These are phyloP conservation scores for Chaetodon trifascialis DNA, from an alignment of 2,113 vertebrate genomes.

Conservation along the genomic window DNA sequence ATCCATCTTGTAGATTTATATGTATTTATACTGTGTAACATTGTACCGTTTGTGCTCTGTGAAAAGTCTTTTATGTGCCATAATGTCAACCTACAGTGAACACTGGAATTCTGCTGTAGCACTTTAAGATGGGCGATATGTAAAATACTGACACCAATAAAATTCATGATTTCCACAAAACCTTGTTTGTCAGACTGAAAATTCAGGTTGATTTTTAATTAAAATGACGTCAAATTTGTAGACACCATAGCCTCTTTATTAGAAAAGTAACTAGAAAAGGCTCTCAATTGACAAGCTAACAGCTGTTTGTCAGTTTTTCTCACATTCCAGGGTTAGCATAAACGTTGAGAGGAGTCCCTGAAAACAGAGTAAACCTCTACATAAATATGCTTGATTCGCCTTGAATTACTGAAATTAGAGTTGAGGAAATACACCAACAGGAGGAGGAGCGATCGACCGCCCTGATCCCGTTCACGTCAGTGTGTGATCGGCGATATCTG, in stretches of 20 bases:
- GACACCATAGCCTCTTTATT: slow-evolving; percentile 41
- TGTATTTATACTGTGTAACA: slow-evolving; percentile 58
- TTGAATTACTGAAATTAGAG: neutral
- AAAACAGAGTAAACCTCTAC: slow-evolving; percentile 16
- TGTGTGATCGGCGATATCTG: neutral
- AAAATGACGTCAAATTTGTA: slow-evolving; percentile 26
- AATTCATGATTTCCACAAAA: slow-evolving; percentile 55
- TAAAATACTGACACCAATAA: slow-evolving; percentile 79
- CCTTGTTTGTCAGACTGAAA: neutral
- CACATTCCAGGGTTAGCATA: slow-evolving; percentile 43
- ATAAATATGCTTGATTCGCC: neutral
- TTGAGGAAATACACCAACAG: neutral
- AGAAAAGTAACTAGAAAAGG: slow-evolving; percentile 51
- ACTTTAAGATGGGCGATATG: slow-evolving; percentile 70
- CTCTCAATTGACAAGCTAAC: neutral
- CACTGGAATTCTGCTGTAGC: slow-evolving; percentile 69
- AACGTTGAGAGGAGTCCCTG: neutral
- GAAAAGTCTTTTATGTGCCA: slow-evolving; percentile 71
- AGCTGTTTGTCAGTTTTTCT: slow-evolving; percentile 1
- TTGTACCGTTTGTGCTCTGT: slow-evolving; percentile 45
- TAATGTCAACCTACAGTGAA: slow-evolving; percentile 65
- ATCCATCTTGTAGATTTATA: slow-evolving; percentile 31
- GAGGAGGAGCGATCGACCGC: neutral
- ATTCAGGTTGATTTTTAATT: slow-evolving; percentile 1
- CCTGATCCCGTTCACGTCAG: neutral